Conservation (phyloP, 2,113 vertebrate genomes). For the Neomonachus schauinslandi region DNA sequence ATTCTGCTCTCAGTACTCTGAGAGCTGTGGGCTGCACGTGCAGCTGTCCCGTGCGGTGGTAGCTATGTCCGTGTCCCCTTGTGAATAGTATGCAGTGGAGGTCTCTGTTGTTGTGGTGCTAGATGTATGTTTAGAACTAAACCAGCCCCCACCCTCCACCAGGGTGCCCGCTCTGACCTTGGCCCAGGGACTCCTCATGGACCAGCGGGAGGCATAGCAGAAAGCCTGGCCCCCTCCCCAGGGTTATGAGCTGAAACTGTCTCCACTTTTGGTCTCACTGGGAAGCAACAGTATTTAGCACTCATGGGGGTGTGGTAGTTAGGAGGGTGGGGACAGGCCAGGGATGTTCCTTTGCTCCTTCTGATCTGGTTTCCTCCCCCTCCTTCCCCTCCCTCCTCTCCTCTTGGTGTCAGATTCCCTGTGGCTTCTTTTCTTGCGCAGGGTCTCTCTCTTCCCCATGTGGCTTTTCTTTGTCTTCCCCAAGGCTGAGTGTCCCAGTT, state of each 20-base stretch:
- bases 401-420: conserved; percentile 25
- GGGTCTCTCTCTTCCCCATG: not conserved
- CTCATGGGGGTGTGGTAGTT: not conserved
- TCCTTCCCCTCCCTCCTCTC: not conserved
- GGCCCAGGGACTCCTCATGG: not conserved
- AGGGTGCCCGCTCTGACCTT: not conserved
- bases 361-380: not conserved
- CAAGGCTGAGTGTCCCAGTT: not conserved
- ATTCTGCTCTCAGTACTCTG: conserved; percentile 50
- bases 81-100: conserved; percentile 84
- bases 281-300: conserved; percentile 39
- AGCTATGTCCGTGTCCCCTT: conserved; percentile 62
- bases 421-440: not conserved
- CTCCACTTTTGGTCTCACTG: conserved; percentile 10
- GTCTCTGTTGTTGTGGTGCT: conserved; percentile 84
- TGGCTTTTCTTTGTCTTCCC: conserved; percentile 50
- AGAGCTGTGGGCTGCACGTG: conserved; percentile 69
- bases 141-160: conserved; percentile 61
- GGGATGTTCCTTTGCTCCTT: conserved; percentile 8
- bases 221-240: not conserved
- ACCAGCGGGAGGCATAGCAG: not conserved
- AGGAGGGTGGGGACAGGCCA: not conserved
- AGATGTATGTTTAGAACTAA: conserved; percentile 83
- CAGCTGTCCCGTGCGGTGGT: conserved; percentile 68
- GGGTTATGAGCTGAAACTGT: not conserved